Conservation (phyloP, 2,888 invertebrate species). For the Ectemnius lituratus region DNA sequence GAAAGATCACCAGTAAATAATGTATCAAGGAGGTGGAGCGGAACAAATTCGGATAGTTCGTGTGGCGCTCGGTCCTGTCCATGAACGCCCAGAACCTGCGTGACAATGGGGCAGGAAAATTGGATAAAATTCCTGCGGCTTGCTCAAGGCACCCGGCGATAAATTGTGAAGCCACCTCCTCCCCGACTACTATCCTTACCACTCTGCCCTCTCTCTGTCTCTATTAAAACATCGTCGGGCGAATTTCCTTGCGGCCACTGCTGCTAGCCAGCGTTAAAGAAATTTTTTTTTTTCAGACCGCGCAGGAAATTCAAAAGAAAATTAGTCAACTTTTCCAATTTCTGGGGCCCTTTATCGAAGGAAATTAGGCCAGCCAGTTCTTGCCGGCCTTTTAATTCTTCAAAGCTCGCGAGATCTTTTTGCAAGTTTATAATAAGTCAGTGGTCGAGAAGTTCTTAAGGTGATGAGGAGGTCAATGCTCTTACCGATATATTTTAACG, state of each 20-base stretch:
- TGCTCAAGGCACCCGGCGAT: conserved; percentile 13
- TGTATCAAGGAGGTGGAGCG: conserved; percentile 94
- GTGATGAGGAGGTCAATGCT: too few species aligned
- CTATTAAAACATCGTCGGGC: conserved; percentile 8
- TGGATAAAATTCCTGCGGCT: conserved; percentile 32
- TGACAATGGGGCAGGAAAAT: conserved; percentile 29
- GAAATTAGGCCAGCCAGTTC: too few species aligned
- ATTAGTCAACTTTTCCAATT: too few species aligned
- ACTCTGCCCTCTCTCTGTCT: neutral
- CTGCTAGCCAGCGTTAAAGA: too few species aligned
- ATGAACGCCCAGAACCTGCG: conserved; percentile 95
- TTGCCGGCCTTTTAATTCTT: too few species aligned
- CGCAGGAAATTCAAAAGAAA: too few species aligned
- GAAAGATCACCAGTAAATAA: conserved; percentile 98
- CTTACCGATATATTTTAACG: conserved; percentile 94
- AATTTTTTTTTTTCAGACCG: too few species aligned
- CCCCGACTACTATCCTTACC: conserved; percentile 9
- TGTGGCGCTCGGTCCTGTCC: conserved; percentile 98
- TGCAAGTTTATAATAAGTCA: too few species aligned
- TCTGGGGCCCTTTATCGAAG: too few species aligned
- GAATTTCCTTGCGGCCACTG: conserved; percentile 20
- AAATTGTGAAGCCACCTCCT: conserved; percentile 33
- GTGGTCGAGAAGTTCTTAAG: too few species aligned
- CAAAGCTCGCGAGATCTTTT: neutral
- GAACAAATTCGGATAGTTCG: conserved; percentile 98